These are phyloP conservation scores for Amaurobius ferox DNA, from an alignment of 2,888 invertebrate genomes.

Conservation along the genomic window DNA sequence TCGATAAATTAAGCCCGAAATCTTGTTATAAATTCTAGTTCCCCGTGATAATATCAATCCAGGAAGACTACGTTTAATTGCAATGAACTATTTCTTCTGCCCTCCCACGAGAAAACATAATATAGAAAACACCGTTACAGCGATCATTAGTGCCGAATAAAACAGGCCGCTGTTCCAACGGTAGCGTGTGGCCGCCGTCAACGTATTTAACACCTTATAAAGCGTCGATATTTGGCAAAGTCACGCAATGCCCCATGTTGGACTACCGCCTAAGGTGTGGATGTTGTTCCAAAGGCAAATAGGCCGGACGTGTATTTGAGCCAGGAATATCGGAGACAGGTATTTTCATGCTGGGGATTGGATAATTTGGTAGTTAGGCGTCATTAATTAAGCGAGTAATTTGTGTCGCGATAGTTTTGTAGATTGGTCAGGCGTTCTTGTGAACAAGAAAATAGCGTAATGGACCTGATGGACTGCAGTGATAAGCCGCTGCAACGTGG, in stretches of 20 bases:
- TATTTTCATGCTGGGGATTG: not conserved
- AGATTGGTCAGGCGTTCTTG: not conserved
- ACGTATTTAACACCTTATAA: constrained; percentile 37
- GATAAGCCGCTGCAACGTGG: not conserved
- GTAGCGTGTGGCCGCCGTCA: constrained; percentile 18
- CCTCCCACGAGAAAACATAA: constrained; percentile 32
- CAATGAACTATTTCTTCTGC: not conserved
- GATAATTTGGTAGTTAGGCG: not conserved
- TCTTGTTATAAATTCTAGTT: constrained; percentile 4
- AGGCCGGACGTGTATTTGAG: not conserved
- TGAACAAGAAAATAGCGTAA: not conserved
- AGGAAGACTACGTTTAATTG: constrained; percentile 18
- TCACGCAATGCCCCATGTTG: constrained; percentile 21
- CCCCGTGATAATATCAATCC: constrained; percentile 7
- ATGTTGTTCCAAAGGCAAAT: not conserved
- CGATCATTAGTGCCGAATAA: not conserved
- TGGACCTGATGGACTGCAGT: not conserved
- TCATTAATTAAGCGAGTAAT: not conserved
- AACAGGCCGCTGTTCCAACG: constrained; percentile 6
- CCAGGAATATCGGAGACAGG: not conserved
- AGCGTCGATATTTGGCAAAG: constrained; percentile 3
- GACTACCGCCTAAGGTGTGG: constrained; percentile 5
- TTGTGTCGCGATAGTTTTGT: constrained; percentile 2
- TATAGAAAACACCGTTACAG: not conserved
- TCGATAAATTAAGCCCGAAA: not conserved